These are phyloP conservation scores for Trematocara nigrifrons DNA, from an alignment of 2,113 vertebrate species.

Conservation along the genomic window DNA sequence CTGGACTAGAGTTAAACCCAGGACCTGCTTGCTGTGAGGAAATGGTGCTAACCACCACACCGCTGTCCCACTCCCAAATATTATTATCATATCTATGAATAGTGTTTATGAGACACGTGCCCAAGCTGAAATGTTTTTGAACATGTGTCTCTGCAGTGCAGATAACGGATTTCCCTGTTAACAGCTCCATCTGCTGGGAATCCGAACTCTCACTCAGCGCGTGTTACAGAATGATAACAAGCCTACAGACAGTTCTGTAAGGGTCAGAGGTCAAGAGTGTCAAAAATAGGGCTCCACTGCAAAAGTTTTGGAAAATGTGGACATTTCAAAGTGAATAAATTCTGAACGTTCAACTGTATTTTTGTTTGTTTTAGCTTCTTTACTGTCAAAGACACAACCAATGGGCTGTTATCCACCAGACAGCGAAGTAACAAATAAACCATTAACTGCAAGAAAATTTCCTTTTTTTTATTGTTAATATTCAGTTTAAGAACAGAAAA, in stretches of 20 bases:
- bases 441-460: not conserved
- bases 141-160: not conserved
- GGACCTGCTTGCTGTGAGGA: not conserved
- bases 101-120: accelerated
- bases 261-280: not conserved
- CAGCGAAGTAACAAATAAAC: not conserved
- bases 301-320: not conserved
- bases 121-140: not conserved
- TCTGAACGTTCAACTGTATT: not conserved
- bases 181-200: not conserved
- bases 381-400: not conserved
- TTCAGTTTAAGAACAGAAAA: not conserved
- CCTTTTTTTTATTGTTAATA: not conserved
- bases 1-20: not conserved
- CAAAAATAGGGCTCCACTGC: not conserved
- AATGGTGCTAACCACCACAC: not conserved
- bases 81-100: not conserved
- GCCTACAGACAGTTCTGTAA: not conserved
- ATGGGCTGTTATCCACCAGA: not conserved
- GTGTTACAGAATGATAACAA: not conserved
- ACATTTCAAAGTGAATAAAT: not conserved
- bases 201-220: not conserved
- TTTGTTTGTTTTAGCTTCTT: not conserved
- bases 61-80: not conserved
- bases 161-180: not conserved